Percentiles rank a stretch among this genome's conserved stretches.
These are phyloP conservation scores for Ceyx cyanopectus DNA, from an alignment of 2,113 vertebrate genomes.

Conservation along the genomic window DNA sequence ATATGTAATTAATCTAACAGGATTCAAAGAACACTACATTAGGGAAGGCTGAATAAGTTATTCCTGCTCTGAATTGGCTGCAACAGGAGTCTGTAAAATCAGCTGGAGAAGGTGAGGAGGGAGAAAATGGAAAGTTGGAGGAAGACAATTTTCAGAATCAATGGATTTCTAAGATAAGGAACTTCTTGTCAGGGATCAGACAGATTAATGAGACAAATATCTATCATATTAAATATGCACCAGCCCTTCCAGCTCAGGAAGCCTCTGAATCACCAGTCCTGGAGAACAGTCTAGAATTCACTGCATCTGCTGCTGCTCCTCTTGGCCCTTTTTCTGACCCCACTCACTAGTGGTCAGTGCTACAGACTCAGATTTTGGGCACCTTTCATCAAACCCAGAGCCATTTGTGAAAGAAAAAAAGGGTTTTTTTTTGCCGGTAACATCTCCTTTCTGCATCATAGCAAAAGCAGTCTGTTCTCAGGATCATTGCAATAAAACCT, in stretches of 20 bases:
- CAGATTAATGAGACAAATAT: not conserved
- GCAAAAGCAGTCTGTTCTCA: not conserved
- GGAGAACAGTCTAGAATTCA: not conserved
- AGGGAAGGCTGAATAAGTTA: not conserved
- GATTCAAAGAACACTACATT: not conserved
- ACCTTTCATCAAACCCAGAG: not conserved
- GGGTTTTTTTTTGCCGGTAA: not conserved
- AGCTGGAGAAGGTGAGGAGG: not conserved
- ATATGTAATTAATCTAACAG: constrained; percentile 18
- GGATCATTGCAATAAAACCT: not conserved
- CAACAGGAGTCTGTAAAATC: not conserved
- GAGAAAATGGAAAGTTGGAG: not conserved
- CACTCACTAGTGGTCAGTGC: not conserved
- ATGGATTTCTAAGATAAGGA: not conserved
- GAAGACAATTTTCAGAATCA: not conserved
- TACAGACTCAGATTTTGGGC: fast-evolving
- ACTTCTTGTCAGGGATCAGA: not conserved
- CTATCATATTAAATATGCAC: not conserved
- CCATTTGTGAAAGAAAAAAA: not conserved
- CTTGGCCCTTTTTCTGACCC: not conserved
- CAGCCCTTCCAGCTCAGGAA: not conserved
- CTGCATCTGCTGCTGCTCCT: not conserved
- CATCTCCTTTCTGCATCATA: not conserved
- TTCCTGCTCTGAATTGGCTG: not conserved
- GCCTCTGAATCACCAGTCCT: not conserved